These are phyloP conservation scores for Noturus placidus DNA, from an alignment of 2,113 vertebrate genomes.

Conservation along the genomic window DNA sequence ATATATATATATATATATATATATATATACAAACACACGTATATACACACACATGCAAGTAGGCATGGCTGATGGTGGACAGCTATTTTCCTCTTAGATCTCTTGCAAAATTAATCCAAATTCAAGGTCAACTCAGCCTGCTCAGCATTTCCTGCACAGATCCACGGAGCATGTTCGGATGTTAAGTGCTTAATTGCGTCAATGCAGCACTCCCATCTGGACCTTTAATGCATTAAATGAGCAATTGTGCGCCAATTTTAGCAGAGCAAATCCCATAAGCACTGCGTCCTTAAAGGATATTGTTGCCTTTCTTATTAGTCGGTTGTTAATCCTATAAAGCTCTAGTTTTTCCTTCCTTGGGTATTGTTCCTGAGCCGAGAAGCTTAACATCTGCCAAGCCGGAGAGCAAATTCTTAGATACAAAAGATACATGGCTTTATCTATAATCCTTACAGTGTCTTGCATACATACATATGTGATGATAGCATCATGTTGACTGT, in stretches of 20 bases:
- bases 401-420: background rate
- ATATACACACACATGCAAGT: background rate
- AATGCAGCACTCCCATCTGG: background rate
- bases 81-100: background rate
- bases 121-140: background rate
- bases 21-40: no score
- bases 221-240: background rate
- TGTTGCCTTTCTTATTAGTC: background rate
- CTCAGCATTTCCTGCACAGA: background rate
- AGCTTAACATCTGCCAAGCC: background rate
- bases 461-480: no score
- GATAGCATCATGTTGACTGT: background rate
- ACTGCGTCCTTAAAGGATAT: background rate
- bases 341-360: background rate
- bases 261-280: background rate
- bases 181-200: background rate
- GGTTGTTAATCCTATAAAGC: constrained; percentile 16
- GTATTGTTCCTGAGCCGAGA: background rate
- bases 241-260: background rate
- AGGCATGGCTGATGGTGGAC: background rate
- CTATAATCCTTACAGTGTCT: background rate
- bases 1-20: no score
- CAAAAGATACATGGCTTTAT: background rate
- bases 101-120: background rate
- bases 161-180: background rate